Conservation (phyloP, 2,113 vertebrate species). For the Heterotilapia buettikoferi region DNA sequence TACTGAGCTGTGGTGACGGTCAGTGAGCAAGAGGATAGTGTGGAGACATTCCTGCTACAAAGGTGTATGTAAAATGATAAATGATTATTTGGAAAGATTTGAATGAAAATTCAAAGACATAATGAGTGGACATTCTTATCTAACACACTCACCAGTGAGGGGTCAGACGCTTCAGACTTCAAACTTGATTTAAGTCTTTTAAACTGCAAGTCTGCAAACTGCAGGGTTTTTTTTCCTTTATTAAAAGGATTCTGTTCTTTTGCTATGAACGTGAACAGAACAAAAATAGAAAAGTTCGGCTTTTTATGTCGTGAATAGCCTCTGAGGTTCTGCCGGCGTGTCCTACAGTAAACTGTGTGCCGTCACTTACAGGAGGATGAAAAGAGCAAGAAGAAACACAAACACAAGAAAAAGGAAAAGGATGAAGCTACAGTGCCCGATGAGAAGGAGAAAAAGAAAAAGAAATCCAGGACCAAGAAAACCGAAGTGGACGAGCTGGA, state of each 20-base stretch:
- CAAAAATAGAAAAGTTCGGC: background rate
- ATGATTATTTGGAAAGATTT: background rate
- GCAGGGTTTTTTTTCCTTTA: fast-evolving
- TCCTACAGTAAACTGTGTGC: background rate
- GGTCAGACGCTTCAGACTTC: background rate
- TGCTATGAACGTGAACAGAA: background rate
- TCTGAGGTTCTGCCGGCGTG: background rate
- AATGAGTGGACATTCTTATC: background rate
- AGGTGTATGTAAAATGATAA: background rate
- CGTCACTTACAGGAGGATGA: conserved; percentile 80
- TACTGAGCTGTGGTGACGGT: background rate
- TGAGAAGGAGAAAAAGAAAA: conserved; percentile 79
- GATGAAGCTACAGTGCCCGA: conserved; percentile 67
- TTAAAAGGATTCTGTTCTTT: background rate
- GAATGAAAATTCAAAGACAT: background rate
- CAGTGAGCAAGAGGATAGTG: background rate
- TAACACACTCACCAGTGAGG: background rate
- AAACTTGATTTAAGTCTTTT: background rate
- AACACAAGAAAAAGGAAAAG: conserved; percentile 84
- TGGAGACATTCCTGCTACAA: background rate
- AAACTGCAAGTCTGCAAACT: background rate
- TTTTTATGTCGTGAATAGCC: background rate
- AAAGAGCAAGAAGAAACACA: conserved; percentile 83
- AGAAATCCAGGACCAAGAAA: conserved; percentile 74
- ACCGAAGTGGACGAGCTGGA: conserved; percentile 84